phyloP scores from a whole-genome alignment of 2,113 vertebrate genomes.

The Cricetomys ansorgei region DNA sequence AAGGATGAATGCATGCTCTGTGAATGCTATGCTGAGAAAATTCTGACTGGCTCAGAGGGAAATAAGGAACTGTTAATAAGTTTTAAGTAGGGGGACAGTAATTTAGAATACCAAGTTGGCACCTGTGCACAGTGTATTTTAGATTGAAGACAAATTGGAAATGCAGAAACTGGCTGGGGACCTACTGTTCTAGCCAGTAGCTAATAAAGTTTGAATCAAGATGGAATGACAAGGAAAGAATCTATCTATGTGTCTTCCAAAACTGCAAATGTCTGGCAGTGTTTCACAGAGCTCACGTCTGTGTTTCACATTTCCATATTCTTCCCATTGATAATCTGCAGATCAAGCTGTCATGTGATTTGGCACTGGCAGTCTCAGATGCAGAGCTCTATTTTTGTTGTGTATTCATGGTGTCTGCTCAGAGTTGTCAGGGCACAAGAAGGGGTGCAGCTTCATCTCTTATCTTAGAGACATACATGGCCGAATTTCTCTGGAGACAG shows the following conservation, averaged over 20 bases:
- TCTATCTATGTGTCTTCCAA: background rate
- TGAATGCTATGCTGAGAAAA: background rate
- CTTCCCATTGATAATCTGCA: background rate
- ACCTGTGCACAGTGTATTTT: background rate
- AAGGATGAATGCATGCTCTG: too few relatives aligned
- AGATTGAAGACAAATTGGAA: background rate
- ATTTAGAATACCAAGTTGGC: slow-evolving; percentile 6
- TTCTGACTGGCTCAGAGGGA: background rate
- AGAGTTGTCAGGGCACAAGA: background rate
- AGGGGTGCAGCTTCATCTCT: background rate
- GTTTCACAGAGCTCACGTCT: background rate
- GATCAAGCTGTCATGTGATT: background rate
- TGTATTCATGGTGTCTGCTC: background rate
- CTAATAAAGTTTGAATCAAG: slow-evolving; percentile 11
- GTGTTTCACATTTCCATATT: background rate
- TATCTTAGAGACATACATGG: background rate
- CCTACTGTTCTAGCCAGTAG: background rate
- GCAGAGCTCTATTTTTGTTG: background rate
- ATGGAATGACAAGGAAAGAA: slow-evolving; percentile 36
- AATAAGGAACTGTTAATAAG: background rate
- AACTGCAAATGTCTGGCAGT: background rate
- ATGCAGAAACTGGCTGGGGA: background rate
- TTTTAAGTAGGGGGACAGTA: background rate
- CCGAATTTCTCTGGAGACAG: background rate
- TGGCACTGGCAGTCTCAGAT: background rate